phyloP scores from a whole-genome alignment of 2,888 invertebrate species.

The Lochmaea capreae region DNA sequence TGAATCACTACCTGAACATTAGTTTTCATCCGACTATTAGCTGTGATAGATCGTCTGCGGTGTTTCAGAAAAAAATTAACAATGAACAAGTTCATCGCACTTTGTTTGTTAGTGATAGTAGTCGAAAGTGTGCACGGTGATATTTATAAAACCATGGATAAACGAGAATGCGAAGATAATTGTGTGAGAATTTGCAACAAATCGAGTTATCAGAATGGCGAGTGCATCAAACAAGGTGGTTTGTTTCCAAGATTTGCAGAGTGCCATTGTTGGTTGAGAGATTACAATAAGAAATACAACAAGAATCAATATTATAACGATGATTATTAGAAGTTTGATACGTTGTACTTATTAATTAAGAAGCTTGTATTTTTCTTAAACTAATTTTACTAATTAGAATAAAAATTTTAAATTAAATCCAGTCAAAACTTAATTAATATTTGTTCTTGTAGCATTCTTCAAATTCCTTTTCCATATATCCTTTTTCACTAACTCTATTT shows the following conservation, averaged over 20 bases:
- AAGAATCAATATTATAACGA: conserved; percentile 13
- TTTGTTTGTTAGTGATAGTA: conserved; percentile 27
- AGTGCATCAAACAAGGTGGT: conserved; percentile 42
- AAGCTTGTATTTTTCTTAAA: too few relatives aligned
- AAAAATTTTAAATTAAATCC: too few relatives aligned
- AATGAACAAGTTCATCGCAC: conserved; percentile 36
- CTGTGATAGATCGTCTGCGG: background rate
- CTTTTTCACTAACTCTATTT: too few relatives aligned
- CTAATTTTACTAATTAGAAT: too few relatives aligned
- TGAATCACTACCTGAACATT: conserved; percentile 21
- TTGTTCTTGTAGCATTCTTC: too few relatives aligned
- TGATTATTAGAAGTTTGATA: background rate
- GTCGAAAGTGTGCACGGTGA: conserved; percentile 16
- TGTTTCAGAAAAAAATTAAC: background rate
- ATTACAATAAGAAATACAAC: conserved; percentile 13
- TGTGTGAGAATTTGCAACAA: conserved; percentile 25
- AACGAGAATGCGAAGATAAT: conserved; percentile 30
- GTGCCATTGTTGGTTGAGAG: conserved; percentile 38
- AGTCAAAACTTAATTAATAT: too few relatives aligned
- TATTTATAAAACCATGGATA: conserved; percentile 31
- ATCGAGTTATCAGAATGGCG: conserved; percentile 13
- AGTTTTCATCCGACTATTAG: background rate
- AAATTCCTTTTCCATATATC: too few relatives aligned
- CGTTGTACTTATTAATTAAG: too few relatives aligned
- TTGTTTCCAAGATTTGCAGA: conserved; percentile 39